Evolutionary conservation across 1,140 invertebrate species (phyloP), one percentile per base, ranked within the genome.

Genomic region (Dermatophagoides farinae): DNA sequence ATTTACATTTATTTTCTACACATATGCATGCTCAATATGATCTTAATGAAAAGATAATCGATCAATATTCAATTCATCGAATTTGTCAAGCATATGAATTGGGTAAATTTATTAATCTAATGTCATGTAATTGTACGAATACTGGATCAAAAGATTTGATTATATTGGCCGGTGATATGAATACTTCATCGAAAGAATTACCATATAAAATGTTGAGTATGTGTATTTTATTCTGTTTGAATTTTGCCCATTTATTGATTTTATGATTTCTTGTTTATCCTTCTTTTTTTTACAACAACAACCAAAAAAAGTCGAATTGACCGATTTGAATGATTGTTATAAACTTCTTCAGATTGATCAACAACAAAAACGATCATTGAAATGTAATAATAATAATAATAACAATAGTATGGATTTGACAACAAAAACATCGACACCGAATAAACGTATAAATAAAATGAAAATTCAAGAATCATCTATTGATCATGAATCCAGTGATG

Each of bases 11-110:
- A 22, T 65, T 65, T 25, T 60, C 49, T 20, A 64, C 61, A 6
- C 64, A 65, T 53, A 60, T 63, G 51, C 64, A 65, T 52, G 64
- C 64, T 43, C 61, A 65, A 51, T 65, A 65, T 53, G 43, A 46
- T n/a, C 49, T 55, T 5, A 37, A 65, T 9, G 64, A 65, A 46
- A n/a, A 20, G 0, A 31, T 65, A 12, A 39, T 25, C 37, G 57
- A 60, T 23, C 64, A 65, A 52, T 65, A 65, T 58, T 65, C 64
- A 25, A 60, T 65, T 9, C 64, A 65, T 58, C 55, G 64, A 8
- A 61, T 65, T 38, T 65, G 64, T 58, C 64, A 65, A 52, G 46
- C 61, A 20, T 65, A 60, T 40, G 64, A 65, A 52, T 44, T 64
- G 57, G 55, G 25, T 25, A 65, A 62, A 53, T 65, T 59, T 43